phyloP scores from a whole-genome alignment of 2,888 invertebrate species.

The Caenorhabditis uteleia region DNA sequence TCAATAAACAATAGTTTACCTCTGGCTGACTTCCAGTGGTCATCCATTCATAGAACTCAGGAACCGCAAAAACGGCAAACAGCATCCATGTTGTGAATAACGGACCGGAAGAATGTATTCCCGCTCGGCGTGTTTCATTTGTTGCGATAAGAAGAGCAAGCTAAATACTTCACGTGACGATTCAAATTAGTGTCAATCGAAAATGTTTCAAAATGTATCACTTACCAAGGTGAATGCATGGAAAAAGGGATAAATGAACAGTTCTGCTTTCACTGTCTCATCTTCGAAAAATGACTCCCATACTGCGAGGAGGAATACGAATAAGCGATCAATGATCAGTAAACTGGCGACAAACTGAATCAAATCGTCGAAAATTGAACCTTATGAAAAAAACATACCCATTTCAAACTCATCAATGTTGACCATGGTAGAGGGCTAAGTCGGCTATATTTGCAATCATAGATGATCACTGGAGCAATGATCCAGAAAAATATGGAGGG shows the following conservation, averaged over 20 bases:
- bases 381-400: conserved; percentile 34
- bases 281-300: conserved; percentile 51
- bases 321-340: conserved; percentile 34
- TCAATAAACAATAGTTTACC: conserved; percentile 23
- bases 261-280: conserved; percentile 49
- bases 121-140: conserved; percentile 78
- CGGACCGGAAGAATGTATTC: conserved; percentile 86
- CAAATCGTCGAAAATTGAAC: background rate
- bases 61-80: conserved; percentile 78
- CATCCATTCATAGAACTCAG: conserved; percentile 67
- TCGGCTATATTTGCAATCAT: conserved; percentile 48
- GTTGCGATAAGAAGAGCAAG: conserved; percentile 36
- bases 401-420: conserved; percentile 58
- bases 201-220: conserved; percentile 1
- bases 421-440: conserved; percentile 54
- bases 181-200: background rate
- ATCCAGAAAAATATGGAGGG: conserved; percentile 62
- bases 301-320: conserved; percentile 45
- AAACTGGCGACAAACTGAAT: conserved; percentile 36
- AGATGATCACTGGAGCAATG: conserved; percentile 53
- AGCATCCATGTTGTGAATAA: conserved; percentile 90
- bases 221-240: conserved; percentile 57
- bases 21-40: conserved; percentile 55
- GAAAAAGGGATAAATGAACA: conserved; percentile 58
- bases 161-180: too few relatives aligned